These are phyloP conservation scores for Aphelenchoides bicaudatus DNA, from an alignment of 2,888 invertebrate genomes.

Conservation along the genomic window DNA sequence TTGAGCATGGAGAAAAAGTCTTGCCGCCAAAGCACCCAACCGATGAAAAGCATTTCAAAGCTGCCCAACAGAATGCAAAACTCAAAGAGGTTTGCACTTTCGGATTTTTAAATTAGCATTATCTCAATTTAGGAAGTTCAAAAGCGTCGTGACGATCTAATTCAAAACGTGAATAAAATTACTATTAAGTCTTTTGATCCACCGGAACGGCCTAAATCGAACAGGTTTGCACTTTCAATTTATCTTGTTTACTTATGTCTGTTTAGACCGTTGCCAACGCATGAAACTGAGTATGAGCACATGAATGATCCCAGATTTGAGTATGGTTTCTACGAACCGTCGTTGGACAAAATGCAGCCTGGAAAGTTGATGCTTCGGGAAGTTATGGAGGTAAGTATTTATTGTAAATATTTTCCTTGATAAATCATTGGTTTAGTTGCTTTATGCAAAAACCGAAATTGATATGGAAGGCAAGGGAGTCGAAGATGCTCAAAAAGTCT, in stretches of 20 bases:
- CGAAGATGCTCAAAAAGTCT: neutral
- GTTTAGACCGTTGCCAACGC: slow-evolving; percentile 35
- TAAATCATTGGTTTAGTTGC: too few relatives aligned
- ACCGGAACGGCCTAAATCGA: slow-evolving; percentile 40
- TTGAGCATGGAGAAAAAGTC: slow-evolving; percentile 35
- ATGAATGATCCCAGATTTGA: neutral
- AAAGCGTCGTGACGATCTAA: slow-evolving; percentile 40
- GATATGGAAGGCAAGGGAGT: neutral
- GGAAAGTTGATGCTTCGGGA: slow-evolving; percentile 51
- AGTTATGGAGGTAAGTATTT: slow-evolving; percentile 50
- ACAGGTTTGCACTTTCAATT: neutral
- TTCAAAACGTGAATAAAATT: slow-evolving; percentile 51
- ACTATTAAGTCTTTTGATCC: slow-evolving; percentile 49
- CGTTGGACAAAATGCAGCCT: slow-evolving; percentile 46
- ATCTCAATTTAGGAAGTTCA: slow-evolving; percentile 40
- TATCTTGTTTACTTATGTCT: slow-evolving; percentile 1
- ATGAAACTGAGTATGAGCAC: slow-evolving; percentile 5
- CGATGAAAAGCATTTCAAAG: slow-evolving; percentile 38
- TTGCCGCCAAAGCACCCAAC: slow-evolving; percentile 49
- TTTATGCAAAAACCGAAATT: neutral
- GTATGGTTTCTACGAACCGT: slow-evolving; percentile 48
- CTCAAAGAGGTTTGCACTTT: slow-evolving; percentile 31
- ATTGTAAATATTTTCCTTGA: too few relatives aligned
- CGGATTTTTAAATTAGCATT: slow-evolving; percentile 11
- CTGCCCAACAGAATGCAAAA: slow-evolving; percentile 34